phyloP scores from a whole-genome alignment of 2,113 vertebrate species.

The Dasypus novemcinctus region DNA sequence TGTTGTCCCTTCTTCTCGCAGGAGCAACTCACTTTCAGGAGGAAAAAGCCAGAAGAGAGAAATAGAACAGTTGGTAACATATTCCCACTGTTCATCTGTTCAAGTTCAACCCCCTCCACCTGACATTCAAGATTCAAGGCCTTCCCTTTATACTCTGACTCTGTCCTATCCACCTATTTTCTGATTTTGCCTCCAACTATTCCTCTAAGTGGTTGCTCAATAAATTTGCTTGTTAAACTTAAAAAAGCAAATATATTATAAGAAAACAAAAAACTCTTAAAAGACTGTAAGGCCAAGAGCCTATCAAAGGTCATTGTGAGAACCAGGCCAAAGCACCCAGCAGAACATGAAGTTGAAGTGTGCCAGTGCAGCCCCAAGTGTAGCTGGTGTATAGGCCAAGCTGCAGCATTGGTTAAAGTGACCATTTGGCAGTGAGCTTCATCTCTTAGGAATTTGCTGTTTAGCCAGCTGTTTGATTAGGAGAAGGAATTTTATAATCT shows the following conservation, averaged over 20 bases:
- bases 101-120: background rate
- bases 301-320: slow-evolving; percentile 51
- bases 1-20: slow-evolving; percentile 65
- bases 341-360: slow-evolving; percentile 9
- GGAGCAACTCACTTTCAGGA: slow-evolving; percentile 49
- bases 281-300: slow-evolving; percentile 36
- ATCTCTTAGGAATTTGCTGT: background rate
- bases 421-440: background rate
- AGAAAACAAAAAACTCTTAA: background rate
- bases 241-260: background rate
- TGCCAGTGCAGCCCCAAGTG: background rate
- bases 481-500: background rate
- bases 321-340: slow-evolving; percentile 27
- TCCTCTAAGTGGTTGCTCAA: slow-evolving; percentile 55
- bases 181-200: background rate
- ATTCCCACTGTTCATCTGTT: background rate
- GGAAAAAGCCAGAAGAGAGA: slow-evolving; percentile 27
- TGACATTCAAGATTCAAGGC: background rate
- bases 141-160: background rate
- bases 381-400: background rate
- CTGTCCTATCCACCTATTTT: background rate
- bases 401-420: background rate
- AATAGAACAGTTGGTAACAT: background rate
- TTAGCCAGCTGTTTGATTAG: background rate
- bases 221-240: slow-evolving; percentile 65